phyloP scores from a whole-genome alignment of 1,140 invertebrate species.

The Atta cephalotes region DNA sequence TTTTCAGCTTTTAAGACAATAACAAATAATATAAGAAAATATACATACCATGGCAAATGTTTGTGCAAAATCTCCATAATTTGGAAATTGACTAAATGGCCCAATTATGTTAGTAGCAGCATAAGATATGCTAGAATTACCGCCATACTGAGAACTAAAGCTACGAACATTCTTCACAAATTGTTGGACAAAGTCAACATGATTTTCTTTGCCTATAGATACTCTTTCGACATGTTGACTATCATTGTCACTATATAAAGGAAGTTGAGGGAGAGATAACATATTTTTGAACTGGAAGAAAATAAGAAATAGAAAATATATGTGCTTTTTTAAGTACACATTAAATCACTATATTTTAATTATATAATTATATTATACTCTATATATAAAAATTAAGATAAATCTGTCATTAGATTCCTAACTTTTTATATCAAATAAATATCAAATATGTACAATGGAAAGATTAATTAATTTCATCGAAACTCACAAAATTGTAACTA shows the following conservation, averaged over 20 bases:
- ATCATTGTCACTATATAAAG: neutral
- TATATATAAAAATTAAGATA: neutral
- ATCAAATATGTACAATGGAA: neutral
- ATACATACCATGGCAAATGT: conserved; percentile 94
- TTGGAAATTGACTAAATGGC: conserved; percentile 93
- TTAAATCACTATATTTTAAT: too few species aligned
- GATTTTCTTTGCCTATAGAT: conserved; percentile 63
- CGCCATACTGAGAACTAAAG: conserved; percentile 96
- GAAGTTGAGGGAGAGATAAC: neutral
- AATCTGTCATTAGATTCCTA: neutral
- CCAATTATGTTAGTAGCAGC: conserved; percentile 94
- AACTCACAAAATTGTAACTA: neutral
- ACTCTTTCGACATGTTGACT: conserved; percentile 12
- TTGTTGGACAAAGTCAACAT: conserved; percentile 87
- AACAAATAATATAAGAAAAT: neutral
- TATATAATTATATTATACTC: too few species aligned
- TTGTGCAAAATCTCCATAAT: conserved; percentile 96
- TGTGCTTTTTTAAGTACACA: too few species aligned
- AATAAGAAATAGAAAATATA: neutral
- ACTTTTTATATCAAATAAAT: neutral
- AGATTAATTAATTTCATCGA: neutral
- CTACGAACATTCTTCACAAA: conserved; percentile 91
- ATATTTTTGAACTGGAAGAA: neutral
- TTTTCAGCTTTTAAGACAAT: neutral
- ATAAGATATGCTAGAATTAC: conserved; percentile 94